Evolutionary conservation across 2,113 vertebrate genomes (phyloP).

Genomic region (Murina feae): DNA sequence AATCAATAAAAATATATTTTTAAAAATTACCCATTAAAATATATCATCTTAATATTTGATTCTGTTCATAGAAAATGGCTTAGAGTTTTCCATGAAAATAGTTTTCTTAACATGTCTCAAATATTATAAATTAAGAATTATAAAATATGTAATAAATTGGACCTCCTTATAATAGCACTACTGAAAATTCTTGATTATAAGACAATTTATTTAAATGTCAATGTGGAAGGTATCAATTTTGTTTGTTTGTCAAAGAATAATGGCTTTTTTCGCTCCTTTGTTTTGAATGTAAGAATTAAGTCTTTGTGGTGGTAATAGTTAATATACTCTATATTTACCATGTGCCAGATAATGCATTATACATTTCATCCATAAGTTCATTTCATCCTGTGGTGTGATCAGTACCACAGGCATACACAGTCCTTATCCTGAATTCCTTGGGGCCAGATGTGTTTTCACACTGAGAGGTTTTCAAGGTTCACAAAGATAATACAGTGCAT

Average conservation of each 20-base stretch:
- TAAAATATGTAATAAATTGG: background rate
- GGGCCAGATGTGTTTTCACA: background rate
- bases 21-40: background rate
- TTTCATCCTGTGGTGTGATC: background rate
- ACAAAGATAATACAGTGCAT: background rate
- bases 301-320: background rate
- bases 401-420: background rate
- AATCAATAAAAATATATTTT: background rate
- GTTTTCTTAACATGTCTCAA: background rate
- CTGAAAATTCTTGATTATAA: background rate
- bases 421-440: background rate
- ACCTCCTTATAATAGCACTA: background rate
- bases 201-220: background rate
- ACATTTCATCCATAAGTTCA: background rate
- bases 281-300: background rate
- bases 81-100: background rate
- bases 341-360: background rate
- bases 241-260: background rate
- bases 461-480: background rate
- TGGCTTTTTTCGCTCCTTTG: background rate
- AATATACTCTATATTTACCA: background rate
- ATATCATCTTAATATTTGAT: background rate
- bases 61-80: background rate
- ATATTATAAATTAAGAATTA: background rate
- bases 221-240: background rate